A percentile compares a stretch with the other conserved stretches of the same genome.
phyloP scores from a whole-genome alignment of 2,113 vertebrate species.

The Vidua macroura region DNA sequence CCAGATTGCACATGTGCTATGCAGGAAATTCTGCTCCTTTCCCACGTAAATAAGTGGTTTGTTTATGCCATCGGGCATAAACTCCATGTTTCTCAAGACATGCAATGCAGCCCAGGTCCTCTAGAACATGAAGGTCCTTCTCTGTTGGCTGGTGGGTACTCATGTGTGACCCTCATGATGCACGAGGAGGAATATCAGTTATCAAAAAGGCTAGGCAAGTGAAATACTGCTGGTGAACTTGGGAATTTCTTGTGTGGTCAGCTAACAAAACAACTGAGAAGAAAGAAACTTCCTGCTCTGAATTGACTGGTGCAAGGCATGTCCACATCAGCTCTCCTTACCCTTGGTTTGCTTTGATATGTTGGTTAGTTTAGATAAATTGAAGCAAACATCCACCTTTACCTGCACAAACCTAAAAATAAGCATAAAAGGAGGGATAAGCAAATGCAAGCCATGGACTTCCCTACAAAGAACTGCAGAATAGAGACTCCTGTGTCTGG shows the following conservation, averaged over 20 bases:
- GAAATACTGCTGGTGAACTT: neutral
- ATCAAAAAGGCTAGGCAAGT: neutral
- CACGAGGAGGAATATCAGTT: neutral
- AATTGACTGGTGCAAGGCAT: neutral
- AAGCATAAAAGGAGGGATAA: neutral
- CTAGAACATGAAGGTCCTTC: neutral
- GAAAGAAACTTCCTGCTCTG: neutral
- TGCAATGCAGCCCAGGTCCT: neutral
- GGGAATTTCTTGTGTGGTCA: neutral
- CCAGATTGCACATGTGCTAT: neutral
- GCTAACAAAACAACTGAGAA: neutral
- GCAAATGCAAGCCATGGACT: neutral
- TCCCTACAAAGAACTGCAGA: neutral
- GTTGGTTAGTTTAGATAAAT: neutral
- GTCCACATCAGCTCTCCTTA: neutral
- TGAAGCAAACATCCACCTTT: neutral
- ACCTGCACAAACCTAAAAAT: neutral
- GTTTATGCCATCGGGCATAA: neutral
- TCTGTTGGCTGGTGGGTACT: neutral
- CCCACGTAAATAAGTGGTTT: neutral
- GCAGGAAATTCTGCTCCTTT: neutral
- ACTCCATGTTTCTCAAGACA: neutral
- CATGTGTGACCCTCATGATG: neutral
- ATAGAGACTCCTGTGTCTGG: neutral
- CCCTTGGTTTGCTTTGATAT: neutral